Evolutionary conservation across 1,140 invertebrate genomes (phyloP), one percentile per base, ranked within the genome.

Genomic region (Plodia interpunctella): DNA sequence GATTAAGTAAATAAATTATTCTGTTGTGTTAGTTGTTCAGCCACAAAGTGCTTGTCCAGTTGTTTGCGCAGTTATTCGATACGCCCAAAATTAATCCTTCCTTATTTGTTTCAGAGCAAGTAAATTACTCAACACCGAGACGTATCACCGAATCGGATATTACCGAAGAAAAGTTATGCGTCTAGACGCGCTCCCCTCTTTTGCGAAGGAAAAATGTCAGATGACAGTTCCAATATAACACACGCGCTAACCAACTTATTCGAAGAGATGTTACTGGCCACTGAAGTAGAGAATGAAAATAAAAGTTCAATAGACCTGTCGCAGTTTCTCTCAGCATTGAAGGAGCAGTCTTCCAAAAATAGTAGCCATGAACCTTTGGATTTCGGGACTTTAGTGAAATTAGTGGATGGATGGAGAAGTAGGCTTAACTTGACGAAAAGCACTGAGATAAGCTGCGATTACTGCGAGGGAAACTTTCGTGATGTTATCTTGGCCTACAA

Each of bases 401-500:
- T 87, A n/a, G 77, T 87, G 0, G 83, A 86, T 52, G 86, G 83
- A 0, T 83, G 75, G 75, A 65, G 80, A 11, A 74, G 62, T 13
- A 77, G 73, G 49, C 49, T 87, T 0, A 88, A 88, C 56, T 55
- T 87, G 38, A 87, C 76, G 5, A 83, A 81, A 56, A 56, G 74
- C 0, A 57, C 62, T 0, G 83, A 88, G 59, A 20, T 72, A 5
- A 19, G 66, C 2, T 88, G 85, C 57, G 76, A 76, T 51, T 90
- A 90, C 63, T 90, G 89, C 50, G 82, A 80, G 4, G 87, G 89
- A 4, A 78, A 64, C 51, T 77, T 90, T 11, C 72, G 80, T 13
- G 86, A 90, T 32, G 57, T 88, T 9, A 69, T 90, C 51, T 65
- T 80, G 6, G 77, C 80, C 1, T 90, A 90, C 60, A 89, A 90